Evolutionary conservation across 2,113 vertebrate genomes (phyloP), one percentile per base, ranked within the genome.

Genomic region (Gnathonemus longibarbis): DNA sequence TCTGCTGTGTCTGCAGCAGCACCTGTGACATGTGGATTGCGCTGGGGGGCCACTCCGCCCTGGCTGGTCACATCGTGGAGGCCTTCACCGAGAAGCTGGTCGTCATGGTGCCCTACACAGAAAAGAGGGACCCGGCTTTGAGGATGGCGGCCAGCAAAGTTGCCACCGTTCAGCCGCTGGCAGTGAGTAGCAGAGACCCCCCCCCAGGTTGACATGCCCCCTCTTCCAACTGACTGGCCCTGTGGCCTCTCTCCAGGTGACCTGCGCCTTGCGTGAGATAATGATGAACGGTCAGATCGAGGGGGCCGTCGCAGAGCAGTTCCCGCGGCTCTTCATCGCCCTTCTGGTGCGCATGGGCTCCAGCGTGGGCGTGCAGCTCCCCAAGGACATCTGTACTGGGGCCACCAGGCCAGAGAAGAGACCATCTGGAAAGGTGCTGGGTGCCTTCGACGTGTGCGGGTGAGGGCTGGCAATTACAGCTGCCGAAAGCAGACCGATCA

Each of bases 211-310:
- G n/a, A 17, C 24, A 13, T 6, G 3, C 27, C 31, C 50, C 85
- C 21, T 4, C 49, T 7, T 5, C 2, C 31, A 10, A 24, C 27
- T 27, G 13, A n/a, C 15, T 10, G 10, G 31, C 70, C 58, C 6
- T 21, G 15, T 10, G 31, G 9, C 27, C 21, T 90, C 42, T 86
- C 88, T 56, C 2, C 94, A 98, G 97, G 97, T 97, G 95, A 97
- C 97, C 0, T 98, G 97, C n/a, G 98, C 97, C 0, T 90, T 99
- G 86, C 92, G 94, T 46, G 97, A 98, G 94, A 93, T 99, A 84
- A 62, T 97, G 91, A 93, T 97, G 31, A 96, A 95, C 0, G 95
- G 96, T 0, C 95, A 97, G 53, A 95, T 95, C 0, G 95, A 95
- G 88, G 92, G 96, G 0, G 95, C 96, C 0, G 96, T 97, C 1